These are phyloP conservation scores for Caenorhabditis becei DNA, from an alignment of 2,888 invertebrate species.

Conservation along the genomic window DNA sequence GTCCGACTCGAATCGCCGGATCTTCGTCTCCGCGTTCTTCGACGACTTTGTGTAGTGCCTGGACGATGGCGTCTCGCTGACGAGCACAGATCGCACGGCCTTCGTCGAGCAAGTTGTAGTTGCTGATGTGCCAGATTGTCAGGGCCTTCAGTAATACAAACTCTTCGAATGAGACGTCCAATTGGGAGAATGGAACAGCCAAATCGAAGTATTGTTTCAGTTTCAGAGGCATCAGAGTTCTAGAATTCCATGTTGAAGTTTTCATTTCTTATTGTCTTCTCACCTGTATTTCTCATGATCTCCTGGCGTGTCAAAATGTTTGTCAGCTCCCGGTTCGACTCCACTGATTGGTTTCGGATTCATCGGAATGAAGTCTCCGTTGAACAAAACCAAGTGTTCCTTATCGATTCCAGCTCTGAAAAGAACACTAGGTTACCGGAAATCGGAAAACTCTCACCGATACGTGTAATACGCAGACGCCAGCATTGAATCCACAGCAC, in stretches of 20 bases:
- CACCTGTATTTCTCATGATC: constrained; percentile 69
- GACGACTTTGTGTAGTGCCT: constrained; percentile 66
- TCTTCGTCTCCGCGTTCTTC: constrained; percentile 62
- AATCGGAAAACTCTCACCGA: constrained; percentile 33
- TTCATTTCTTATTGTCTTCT: background rate
- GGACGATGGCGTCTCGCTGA: constrained; percentile 63
- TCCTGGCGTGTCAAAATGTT: constrained; percentile 40
- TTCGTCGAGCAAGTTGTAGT: constrained; percentile 59
- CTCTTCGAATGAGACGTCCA: constrained; percentile 68
- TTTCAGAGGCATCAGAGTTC: constrained; percentile 69
- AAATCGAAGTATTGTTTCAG: constrained; percentile 64
- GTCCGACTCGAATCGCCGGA: constrained; percentile 66
- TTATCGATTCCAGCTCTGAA: constrained; percentile 59
- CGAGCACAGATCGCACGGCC: constrained; percentile 65
- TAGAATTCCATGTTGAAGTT: constrained; percentile 28
- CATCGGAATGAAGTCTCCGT: constrained; percentile 66
- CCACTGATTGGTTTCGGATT: constrained; percentile 65
- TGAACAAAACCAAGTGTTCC: constrained; percentile 57
- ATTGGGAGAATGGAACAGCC: constrained; percentile 62
- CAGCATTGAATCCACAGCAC: constrained; percentile 70
- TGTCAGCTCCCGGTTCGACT: constrained; percentile 56
- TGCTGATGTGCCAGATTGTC: constrained; percentile 70
- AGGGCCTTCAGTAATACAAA: constrained; percentile 67
- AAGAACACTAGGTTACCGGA: background rate
- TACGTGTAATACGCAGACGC: constrained; percentile 70